Evolutionary conservation across 2,113 vertebrate species (phyloP), one percentile per base, ranked within the genome.

Genomic region (Gadus chalcogrammus): DNA sequence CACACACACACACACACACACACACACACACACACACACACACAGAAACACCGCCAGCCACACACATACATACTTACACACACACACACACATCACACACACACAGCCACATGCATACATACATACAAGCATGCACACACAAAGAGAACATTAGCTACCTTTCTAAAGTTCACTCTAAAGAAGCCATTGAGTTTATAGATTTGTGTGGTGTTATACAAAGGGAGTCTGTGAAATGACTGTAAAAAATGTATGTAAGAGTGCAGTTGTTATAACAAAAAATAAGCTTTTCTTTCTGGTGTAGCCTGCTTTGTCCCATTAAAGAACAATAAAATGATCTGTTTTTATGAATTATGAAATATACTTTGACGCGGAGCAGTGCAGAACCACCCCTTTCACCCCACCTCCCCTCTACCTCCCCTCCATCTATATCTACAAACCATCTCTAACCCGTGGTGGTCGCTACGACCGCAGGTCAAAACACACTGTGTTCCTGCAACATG

Each of bases 301-400:
- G 89, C 86, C 87, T 91, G 88, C 87, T 91, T 91, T 92, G 91
- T 92, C 90, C 91, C 89, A 91, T 91, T 91, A 90, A 91, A 90
- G 78, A 87, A 80, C 74, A 77, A 89, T 83, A 83, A 91, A 89
- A 83, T 22, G 71, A 90, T 77, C 75, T 5, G 75, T 90, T 90
- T 89, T 86, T 87, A 88, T 90, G 76, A 89, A 88, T 75, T 78
- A 71, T 15, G 56, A 67, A 48, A 71, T 78, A 67, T 73, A 70
- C 28, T 76, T 61, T 75, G 79, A n/a, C 56, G 28, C 13, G 56
- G 28, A 55, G 71, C 4, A 16, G 63, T 38, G 35, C 63, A 64
- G 55, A 72, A 31, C 56, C 16, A 66, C 38, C 20, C 22, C 28
- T 24, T 24, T 24, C 22, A 24, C 22, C 22, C 22, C 22, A 24